phyloP scores from a whole-genome alignment of 2,888 invertebrate genomes.

The Parochlus steinenii region DNA sequence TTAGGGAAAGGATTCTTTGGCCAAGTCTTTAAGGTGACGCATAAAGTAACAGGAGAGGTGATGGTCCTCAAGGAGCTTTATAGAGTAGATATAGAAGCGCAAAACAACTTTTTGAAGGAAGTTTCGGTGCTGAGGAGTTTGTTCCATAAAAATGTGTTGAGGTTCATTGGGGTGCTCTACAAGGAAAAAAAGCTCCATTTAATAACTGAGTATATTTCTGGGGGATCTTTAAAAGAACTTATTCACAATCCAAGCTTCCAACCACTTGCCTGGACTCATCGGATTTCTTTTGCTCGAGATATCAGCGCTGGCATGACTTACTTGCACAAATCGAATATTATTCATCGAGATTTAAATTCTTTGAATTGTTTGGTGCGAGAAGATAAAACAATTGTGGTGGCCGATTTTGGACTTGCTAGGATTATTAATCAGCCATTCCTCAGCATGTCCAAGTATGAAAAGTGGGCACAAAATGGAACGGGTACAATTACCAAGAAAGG shows the following conservation, averaged over 20 bases:
- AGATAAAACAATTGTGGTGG: constrained; percentile 84
- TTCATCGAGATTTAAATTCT: constrained; percentile 89
- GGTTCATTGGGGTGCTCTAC: constrained; percentile 85
- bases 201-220: constrained; percentile 84
- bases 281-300: constrained; percentile 76
- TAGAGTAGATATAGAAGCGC: constrained; percentile 85
- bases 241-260: constrained; percentile 51
- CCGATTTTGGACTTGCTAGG: constrained; percentile 86
- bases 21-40: constrained; percentile 80
- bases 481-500: constrained; percentile 35
- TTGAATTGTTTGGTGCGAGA: constrained; percentile 85
- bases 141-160: constrained; percentile 75
- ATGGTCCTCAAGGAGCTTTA: constrained; percentile 93
- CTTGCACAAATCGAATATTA: constrained; percentile 85
- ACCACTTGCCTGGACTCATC: constrained; percentile 58
- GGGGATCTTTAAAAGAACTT: constrained; percentile 75
- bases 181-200: constrained; percentile 81
- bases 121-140: constrained; percentile 82
- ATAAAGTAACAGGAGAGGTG: constrained; percentile 75
- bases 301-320: constrained; percentile 90
- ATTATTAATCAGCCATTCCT: constrained; percentile 39
- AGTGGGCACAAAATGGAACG: constrained; percentile 25
- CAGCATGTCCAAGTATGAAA: constrained; percentile 26
- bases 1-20: constrained; percentile 91
- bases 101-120: constrained; percentile 87